Evolutionary conservation across 1,140 invertebrate species (phyloP).

Genomic region (Rhopalosiphum padi): DNA sequence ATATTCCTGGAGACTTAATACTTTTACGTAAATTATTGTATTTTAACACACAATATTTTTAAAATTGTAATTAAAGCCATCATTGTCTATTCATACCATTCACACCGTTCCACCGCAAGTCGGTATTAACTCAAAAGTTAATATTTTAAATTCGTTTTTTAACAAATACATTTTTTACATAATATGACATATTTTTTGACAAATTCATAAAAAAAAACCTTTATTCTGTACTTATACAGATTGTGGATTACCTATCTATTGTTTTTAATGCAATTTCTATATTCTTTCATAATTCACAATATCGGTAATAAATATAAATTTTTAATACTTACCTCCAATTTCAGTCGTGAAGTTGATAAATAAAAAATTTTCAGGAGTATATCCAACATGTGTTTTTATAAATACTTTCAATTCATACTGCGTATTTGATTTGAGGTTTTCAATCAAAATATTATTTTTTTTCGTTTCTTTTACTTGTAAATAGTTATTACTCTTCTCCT

Average conservation of each 20-base stretch:
- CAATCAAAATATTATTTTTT: background rate
- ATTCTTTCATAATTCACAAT: too few relatives aligned
- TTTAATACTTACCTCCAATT: background rate
- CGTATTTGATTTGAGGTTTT: background rate
- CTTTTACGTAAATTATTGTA: too few relatives aligned
- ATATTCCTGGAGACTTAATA: too few relatives aligned
- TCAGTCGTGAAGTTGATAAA: background rate
- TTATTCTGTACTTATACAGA: background rate
- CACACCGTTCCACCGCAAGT: too few relatives aligned
- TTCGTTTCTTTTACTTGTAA: background rate
- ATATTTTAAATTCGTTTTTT: too few relatives aligned
- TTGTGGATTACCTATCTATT: background rate
- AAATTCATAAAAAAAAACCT: background rate
- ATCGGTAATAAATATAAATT: background rate
- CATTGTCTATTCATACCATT: too few relatives aligned
- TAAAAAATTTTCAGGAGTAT: background rate
- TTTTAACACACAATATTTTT: too few relatives aligned
- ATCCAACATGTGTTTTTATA: background rate
- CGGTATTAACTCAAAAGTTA: too few relatives aligned
- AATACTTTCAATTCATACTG: background rate
- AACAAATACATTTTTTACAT: too few relatives aligned
- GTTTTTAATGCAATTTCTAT: too few relatives aligned
- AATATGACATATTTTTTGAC: background rate
- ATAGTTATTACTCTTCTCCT: background rate
- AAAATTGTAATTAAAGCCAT: too few relatives aligned